A percentile compares a stretch with the other conserved stretches of the same genome.
Evolutionary conservation across 30 jellyfish, hydroid and myxozoan species (phyloP).

Genomic region (Chrysaora quinquecirrha): DNA sequence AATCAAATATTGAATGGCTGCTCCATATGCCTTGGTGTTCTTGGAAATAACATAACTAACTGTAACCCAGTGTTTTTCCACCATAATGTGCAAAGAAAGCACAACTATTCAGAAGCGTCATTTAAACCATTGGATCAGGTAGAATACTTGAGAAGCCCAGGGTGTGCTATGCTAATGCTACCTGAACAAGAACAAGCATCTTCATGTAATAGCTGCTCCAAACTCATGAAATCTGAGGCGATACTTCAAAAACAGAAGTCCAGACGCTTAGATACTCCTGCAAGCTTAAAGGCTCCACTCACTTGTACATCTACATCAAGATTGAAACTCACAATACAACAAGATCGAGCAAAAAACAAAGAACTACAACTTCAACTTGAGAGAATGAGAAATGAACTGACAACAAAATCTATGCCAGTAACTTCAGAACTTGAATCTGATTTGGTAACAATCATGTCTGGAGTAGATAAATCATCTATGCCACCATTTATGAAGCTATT

Average conservation of each 20-base stretch:
- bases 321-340: conserved; percentile 55
- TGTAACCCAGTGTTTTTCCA: background rate
- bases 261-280: conserved; percentile 19
- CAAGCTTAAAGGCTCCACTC: conserved; percentile 62
- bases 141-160: background rate
- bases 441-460: conserved; percentile 46
- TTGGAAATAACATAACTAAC: background rate
- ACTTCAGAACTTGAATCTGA: conserved; percentile 29
- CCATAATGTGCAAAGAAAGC: conserved; percentile 1
- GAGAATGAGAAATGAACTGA: conserved; percentile 40
- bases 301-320: conserved; percentile 54
- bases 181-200: background rate
- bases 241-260: conserved; percentile 11
- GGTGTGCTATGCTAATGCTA: background rate
- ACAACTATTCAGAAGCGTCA: background rate
- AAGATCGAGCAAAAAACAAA: conserved; percentile 51
- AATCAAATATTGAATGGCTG: background rate
- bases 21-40: background rate
- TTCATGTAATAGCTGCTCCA: conserved; percentile 18
- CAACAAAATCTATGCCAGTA: conserved; percentile 18
- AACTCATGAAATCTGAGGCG: conserved; percentile 3
- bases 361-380: conserved; percentile 42
- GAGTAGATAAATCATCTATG: conserved; percentile 17
- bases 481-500: conserved; percentile 79
- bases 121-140: background rate